Evolutionary conservation across 2,888 invertebrate species (phyloP).

Genomic region (Patella ulyssiponensis): DNA sequence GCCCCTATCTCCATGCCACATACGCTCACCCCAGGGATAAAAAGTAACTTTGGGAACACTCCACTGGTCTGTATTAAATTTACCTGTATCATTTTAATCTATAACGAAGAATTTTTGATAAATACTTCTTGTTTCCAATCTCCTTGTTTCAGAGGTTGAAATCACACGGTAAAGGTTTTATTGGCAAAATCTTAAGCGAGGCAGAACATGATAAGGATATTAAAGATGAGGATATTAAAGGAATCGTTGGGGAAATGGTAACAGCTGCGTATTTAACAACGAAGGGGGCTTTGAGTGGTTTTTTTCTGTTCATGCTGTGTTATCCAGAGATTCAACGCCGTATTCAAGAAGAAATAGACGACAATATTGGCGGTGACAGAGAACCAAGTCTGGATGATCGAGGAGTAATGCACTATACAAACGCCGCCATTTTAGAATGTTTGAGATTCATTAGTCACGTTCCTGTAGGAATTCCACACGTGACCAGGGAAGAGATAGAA

Average conservation of each 20-base stretch:
- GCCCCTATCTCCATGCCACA: no score
- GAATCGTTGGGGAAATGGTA: not conserved
- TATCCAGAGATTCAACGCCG: not conserved
- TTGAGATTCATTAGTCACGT: not conserved
- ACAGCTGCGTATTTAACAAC: not conserved
- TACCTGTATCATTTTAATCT: no score
- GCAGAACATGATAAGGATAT: not conserved
- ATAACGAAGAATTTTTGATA: no score
- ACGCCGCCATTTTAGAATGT: not conserved
- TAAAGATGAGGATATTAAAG: not conserved
- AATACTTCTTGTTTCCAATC: no score
- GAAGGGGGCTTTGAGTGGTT: not conserved
- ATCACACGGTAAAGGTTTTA: not conserved
- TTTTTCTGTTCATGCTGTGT: not conserved
- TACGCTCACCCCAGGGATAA: no score
- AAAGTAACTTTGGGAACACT: no score
- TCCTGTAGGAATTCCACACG: not conserved
- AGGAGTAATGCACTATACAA: not conserved
- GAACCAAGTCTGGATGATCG: not conserved
- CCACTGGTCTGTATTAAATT: no score
- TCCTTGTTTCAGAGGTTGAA: no score
- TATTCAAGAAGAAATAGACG: slow-evolving; percentile 6
- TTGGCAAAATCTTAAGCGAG: not conserved
- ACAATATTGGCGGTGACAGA: not conserved
- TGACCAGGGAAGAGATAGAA: not conserved